These are phyloP conservation scores for Poeciliopsis occidentalis DNA, from an alignment of 2,113 vertebrate genomes.

Conservation along the genomic window DNA sequence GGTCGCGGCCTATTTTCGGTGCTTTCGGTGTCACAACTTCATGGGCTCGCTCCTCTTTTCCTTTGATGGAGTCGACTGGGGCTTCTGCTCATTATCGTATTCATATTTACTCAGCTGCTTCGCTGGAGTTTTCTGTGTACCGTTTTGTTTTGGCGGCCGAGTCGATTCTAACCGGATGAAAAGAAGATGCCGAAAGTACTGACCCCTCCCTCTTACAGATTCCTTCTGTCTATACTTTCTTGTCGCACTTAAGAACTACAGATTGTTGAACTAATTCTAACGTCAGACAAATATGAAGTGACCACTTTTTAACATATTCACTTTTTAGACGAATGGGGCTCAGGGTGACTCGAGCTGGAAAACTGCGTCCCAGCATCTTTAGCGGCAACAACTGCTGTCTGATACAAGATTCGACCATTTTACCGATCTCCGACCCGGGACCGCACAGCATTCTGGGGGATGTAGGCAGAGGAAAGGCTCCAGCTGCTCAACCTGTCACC, in stretches of 20 bases:
- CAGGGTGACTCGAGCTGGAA: background rate
- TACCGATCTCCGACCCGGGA: too few species aligned
- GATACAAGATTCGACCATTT: background rate
- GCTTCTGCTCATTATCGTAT: constrained; percentile 1
- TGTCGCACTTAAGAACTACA: background rate
- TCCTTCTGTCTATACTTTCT: background rate
- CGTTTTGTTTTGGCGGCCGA: background rate
- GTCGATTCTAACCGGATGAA: background rate
- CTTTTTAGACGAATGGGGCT: background rate
- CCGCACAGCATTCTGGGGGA: too few species aligned
- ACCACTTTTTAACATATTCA: background rate
- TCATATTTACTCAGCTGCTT: constrained; percentile 9
- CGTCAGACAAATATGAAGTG: background rate
- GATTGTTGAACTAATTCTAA: background rate
- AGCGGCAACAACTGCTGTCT: background rate
- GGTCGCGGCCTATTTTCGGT: constrained; percentile 50
- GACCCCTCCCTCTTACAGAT: background rate
- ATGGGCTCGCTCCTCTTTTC: constrained; percentile 1
- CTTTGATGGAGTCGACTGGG: constrained; percentile 2
- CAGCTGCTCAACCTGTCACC: too few species aligned
- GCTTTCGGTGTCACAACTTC: constrained; percentile 52
- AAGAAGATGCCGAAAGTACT: background rate
- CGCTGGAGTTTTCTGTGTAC: constrained; percentile 1
- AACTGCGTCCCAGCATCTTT: background rate
- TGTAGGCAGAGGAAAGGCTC: too few species aligned